phyloP scores from a whole-genome alignment of 2,113 vertebrate genomes.

The Diglossa brunneiventris region DNA sequence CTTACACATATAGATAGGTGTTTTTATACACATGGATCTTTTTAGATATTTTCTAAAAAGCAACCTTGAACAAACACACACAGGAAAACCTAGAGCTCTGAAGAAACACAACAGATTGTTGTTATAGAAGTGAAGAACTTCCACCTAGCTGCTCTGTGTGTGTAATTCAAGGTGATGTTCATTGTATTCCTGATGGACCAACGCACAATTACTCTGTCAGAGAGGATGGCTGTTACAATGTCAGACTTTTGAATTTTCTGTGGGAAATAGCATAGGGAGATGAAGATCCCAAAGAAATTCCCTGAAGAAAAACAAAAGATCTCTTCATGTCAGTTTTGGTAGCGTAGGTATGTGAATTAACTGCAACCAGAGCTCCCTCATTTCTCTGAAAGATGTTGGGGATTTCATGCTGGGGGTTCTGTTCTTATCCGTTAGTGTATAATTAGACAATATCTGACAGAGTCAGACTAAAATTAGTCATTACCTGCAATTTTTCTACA shows the following conservation, averaged over 20 bases:
- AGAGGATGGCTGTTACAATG: background rate
- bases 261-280: background rate
- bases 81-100: background rate
- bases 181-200: background rate
- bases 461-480: background rate
- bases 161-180: background rate
- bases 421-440: background rate
- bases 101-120: background rate
- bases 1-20: background rate
- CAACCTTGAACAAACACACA: background rate
- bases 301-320: background rate
- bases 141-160: background rate
- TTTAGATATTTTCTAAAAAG: background rate
- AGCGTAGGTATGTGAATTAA: background rate
- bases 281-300: background rate
- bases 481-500: background rate
- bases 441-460: background rate
- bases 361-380: background rate
- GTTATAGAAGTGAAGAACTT: background rate
- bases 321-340: background rate
- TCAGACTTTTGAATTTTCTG: background rate
- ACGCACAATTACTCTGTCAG: background rate
- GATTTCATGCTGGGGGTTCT: background rate
- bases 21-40: background rate
- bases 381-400: background rate